These are phyloP conservation scores for Takifugu flavidus DNA, from an alignment of 2,113 vertebrate species.

Conservation along the genomic window DNA sequence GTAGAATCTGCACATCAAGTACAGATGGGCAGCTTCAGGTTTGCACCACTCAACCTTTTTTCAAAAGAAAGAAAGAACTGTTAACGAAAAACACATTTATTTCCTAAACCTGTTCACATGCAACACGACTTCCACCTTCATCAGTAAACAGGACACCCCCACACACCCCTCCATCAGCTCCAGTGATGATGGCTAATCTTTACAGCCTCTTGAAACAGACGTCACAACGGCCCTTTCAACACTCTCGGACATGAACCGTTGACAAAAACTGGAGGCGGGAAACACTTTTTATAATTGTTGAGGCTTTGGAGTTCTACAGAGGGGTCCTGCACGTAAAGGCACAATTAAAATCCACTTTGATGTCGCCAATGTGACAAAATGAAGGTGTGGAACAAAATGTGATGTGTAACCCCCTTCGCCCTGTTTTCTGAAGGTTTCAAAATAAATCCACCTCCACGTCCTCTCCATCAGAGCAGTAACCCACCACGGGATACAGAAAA, in stretches of 20 bases:
- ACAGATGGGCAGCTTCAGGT: no score
- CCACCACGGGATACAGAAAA: slow-evolving; percentile 7
- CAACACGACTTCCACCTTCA: slow-evolving; percentile 41
- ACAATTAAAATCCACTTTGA: slow-evolving; percentile 50
- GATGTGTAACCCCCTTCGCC: no score
- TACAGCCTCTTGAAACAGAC: neutral
- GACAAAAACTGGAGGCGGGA: neutral
- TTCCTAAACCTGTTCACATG: slow-evolving; percentile 39
- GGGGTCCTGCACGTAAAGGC: slow-evolving; percentile 51
- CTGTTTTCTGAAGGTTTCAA: neutral
- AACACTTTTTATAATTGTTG: no score
- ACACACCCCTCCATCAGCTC: slow-evolving; percentile 7
- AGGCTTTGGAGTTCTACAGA: neutral
- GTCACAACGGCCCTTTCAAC: no score
- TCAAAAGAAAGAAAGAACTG: no score
- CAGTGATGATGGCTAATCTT: neutral
- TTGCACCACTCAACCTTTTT: no score
- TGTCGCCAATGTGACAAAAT: neutral
- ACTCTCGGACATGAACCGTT: no score
- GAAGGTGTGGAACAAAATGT: no score
- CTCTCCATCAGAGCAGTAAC: slow-evolving; percentile 5
- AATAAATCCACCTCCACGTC: slow-evolving; percentile 8
- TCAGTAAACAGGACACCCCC: neutral
- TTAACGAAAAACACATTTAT: neutral
- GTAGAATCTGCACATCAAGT: no score